Conservation (phyloP, 2,113 vertebrate species). For the Gracilinanus agilis region DNA sequence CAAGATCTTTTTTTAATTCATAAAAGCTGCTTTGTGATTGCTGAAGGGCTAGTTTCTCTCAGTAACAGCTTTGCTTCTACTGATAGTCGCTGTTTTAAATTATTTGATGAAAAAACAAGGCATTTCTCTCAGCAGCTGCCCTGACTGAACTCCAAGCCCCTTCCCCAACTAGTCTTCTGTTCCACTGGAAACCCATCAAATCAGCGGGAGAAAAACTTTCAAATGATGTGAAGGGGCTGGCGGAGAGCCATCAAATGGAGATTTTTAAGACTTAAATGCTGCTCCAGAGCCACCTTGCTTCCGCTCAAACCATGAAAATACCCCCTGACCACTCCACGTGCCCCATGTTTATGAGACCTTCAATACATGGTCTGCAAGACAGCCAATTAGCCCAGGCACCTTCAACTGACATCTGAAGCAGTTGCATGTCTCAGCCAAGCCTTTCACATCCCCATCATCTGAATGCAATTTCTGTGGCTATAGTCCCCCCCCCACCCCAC, state of each 20-base stretch:
- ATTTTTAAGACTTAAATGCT: conserved; percentile 9
- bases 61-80: conserved; percentile 48
- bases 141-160: conserved; percentile 1
- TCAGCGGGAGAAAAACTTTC: conserved; percentile 30
- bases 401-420: not conserved
- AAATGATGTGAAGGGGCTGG: conserved; percentile 33
- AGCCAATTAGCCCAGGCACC: not conserved
- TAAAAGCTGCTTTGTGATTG: conserved; percentile 67
- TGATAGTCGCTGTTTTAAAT: conserved; percentile 29
- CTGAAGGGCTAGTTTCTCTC: conserved; percentile 52
- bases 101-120: conserved; percentile 37
- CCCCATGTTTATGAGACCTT: fast-evolving
- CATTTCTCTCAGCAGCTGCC: conserved; percentile 24
- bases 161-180: conserved; percentile 17
- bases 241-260: not conserved
- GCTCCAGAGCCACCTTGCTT: not conserved
- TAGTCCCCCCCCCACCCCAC: not conserved
- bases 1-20: conserved; percentile 77
- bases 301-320: not conserved
- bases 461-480: not conserved
- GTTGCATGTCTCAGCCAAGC: not conserved
- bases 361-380: not conserved
- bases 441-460: not conserved
- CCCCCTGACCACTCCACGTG: not conserved
- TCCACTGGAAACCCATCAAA: conserved; percentile 35